These are phyloP conservation scores for Puntigrus tetrazona DNA, from an alignment of 2,113 vertebrate genomes.

Conservation along the genomic window DNA sequence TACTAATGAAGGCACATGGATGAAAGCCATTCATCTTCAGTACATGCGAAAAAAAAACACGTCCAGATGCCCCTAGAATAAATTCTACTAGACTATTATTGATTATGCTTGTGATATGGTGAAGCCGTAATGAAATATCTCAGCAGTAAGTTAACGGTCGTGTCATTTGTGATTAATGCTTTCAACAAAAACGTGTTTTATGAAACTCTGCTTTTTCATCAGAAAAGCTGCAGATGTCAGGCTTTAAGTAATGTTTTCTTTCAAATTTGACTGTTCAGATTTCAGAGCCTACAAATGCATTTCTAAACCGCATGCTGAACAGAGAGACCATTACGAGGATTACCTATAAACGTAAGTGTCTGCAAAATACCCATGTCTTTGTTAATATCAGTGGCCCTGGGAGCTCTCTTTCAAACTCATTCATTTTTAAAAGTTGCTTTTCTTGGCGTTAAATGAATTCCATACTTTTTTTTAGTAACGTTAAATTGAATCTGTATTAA, in stretches of 20 bases:
- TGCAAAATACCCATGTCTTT: background rate
- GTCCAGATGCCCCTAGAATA: constrained; percentile 16
- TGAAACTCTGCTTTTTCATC: constrained; percentile 25
- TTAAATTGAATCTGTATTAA: background rate
- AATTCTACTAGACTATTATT: constrained; percentile 39
- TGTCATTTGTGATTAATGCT: constrained; percentile 29
- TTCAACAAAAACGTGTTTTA: constrained; percentile 19
- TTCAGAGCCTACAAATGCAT: constrained; percentile 91
- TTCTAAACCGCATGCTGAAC: constrained; percentile 96
- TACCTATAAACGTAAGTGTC: constrained; percentile 78
- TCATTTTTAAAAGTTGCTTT: background rate
- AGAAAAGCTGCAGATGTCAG: constrained; percentile 61
- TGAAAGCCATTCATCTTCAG: constrained; percentile 33
- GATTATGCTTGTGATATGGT: background rate
- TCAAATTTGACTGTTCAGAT: constrained; percentile 73
- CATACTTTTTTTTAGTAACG: background rate
- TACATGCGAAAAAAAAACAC: constrained; percentile 8
- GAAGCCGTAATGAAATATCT: constrained; percentile 18
- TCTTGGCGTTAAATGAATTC: background rate
- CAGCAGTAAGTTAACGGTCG: constrained; percentile 18
- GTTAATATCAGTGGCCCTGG: background rate
- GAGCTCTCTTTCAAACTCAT: background rate
- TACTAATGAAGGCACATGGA: constrained; percentile 22
- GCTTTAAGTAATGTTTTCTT: constrained; percentile 44
- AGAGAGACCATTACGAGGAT: constrained; percentile 98